These are phyloP conservation scores for Aphelenchoides avenae DNA, from an alignment of 1,140 invertebrate species.

Conservation along the genomic window DNA sequence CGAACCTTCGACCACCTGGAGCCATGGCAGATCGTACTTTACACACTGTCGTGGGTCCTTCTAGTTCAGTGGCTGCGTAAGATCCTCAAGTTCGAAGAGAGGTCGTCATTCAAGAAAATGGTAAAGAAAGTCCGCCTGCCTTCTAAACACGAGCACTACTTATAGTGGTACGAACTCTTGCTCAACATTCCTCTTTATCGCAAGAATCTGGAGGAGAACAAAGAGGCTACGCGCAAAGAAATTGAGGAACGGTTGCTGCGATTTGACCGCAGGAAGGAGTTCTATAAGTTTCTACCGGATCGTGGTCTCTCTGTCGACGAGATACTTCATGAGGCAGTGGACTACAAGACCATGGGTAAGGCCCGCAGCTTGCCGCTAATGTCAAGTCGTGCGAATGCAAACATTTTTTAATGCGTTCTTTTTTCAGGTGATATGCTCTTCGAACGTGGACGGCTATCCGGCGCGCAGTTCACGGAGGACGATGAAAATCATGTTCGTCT, in stretches of 20 bases:
- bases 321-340: constrained; percentile 39
- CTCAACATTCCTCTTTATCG: constrained; percentile 21
- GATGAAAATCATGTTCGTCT: constrained; percentile 27
- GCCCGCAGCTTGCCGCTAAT: too few species aligned
- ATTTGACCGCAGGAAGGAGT: constrained; percentile 30
- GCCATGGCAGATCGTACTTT: constrained; percentile 45
- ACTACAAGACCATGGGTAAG: constrained; percentile 40
- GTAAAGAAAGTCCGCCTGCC: constrained; percentile 19
- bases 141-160: background rate
- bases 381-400: too few species aligned
- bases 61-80: constrained; percentile 46
- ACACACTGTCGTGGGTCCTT: constrained; percentile 35
- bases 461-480: constrained; percentile 29
- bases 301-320: constrained; percentile 34
- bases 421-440: constrained; percentile 32
- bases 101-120: constrained; percentile 23
- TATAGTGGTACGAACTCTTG: constrained; percentile 36
- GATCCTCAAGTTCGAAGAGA: constrained; percentile 43
- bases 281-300: constrained; percentile 44
- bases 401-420: too few species aligned
- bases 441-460: constrained; percentile 41
- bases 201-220: constrained; percentile 27
- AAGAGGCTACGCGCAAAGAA: constrained; percentile 29
- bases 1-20: constrained; percentile 42
- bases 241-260: constrained; percentile 36